Evolutionary conservation across 2,113 vertebrate species (phyloP).

Genomic region (Pseudorasbora parva): DNA sequence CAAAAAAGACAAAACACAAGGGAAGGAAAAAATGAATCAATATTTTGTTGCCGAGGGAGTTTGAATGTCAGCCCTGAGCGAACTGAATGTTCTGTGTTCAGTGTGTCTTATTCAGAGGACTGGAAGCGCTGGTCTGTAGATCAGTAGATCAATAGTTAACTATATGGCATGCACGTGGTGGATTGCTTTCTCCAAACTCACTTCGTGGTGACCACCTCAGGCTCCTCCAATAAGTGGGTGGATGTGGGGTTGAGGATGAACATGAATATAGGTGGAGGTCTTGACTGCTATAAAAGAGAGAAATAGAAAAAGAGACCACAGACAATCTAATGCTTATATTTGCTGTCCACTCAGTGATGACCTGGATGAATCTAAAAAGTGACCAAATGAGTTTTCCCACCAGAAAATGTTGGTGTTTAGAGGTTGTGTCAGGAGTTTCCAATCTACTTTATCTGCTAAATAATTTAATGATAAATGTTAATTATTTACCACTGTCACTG

Average conservation of each 20-base stretch:
- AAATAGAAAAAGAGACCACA: background rate
- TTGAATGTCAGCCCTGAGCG: constrained; percentile 67
- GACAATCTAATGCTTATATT: background rate
- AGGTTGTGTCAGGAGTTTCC: no score
- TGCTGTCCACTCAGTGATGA: background rate
- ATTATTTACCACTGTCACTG: no score
- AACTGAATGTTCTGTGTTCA: constrained; percentile 66
- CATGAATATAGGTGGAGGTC: background rate
- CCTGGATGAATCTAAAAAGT: background rate
- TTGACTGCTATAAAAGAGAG: background rate
- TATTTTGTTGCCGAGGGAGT: constrained; percentile 68
- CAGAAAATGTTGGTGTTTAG: no score
- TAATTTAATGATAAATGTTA: no score
- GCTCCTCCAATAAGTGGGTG: background rate
- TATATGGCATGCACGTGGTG: background rate
- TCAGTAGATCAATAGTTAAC: constrained; percentile 64
- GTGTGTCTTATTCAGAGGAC: constrained; percentile 64
- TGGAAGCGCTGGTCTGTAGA: constrained; percentile 58
- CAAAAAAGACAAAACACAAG: constrained; percentile 64
- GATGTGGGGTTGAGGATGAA: background rate
- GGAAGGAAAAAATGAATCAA: constrained; percentile 66
- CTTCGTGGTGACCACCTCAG: background rate
- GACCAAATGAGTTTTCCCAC: background rate
- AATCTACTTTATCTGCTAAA: no score
- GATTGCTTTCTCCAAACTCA: background rate